phyloP scores from a whole-genome alignment of 2,113 vertebrate genomes.

The Steatornis caripensis region DNA sequence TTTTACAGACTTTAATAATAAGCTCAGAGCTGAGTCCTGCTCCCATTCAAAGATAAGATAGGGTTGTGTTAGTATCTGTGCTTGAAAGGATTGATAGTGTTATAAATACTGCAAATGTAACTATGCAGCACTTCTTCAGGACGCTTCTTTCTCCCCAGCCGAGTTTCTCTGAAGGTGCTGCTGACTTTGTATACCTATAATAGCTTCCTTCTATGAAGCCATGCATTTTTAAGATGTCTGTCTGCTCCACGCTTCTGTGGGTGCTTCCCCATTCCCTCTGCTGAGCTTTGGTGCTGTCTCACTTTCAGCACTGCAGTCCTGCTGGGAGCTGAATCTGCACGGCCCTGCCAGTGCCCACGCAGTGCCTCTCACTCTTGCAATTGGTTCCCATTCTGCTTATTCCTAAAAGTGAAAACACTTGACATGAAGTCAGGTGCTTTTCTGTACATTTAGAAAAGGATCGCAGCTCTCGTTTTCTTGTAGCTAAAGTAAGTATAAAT shows the following conservation, averaged over 20 bases:
- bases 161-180: background rate
- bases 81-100: background rate
- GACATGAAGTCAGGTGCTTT: background rate
- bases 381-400: background rate
- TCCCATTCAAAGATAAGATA: background rate
- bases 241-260: background rate
- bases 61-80: background rate
- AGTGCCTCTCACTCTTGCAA: background rate
- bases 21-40: background rate
- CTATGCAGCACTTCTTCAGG: background rate
- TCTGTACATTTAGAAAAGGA: background rate
- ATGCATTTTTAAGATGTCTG: background rate
- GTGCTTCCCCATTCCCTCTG: background rate
- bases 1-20: background rate
- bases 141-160: background rate
- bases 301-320: accelerated
- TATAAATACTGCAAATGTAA: background rate
- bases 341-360: too few species aligned
- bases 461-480: background rate
- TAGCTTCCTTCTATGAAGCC: background rate
- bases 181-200: background rate
- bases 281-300: background rate
- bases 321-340: too few species aligned
- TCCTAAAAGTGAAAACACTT: background rate
- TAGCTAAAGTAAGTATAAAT: background rate